phyloP scores from a whole-genome alignment of 2,888 invertebrate genomes.

The Eupithecia centaureata region DNA sequence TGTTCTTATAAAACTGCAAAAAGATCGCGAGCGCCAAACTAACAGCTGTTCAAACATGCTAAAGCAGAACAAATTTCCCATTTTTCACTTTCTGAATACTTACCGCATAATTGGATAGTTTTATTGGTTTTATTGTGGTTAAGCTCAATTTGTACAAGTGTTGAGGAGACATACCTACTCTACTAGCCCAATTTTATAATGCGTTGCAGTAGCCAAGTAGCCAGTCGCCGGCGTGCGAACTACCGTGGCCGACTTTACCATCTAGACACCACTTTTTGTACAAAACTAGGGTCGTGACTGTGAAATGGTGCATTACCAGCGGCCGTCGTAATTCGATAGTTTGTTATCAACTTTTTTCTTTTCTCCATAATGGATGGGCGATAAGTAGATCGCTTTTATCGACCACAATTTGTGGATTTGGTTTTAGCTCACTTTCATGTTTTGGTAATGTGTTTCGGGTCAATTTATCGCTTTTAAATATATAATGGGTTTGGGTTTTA shows the following conservation, averaged over 20 bases:
- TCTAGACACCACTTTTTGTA: slow-evolving; percentile 63
- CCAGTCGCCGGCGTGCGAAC: slow-evolving; percentile 68
- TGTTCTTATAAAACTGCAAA: background rate
- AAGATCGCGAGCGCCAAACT: background rate
- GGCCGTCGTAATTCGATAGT: slow-evolving; percentile 59
- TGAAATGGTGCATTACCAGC: slow-evolving; percentile 76
- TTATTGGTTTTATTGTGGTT: slow-evolving; percentile 52
- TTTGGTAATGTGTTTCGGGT: slow-evolving; percentile 46
- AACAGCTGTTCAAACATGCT: slow-evolving; percentile 7
- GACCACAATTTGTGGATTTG: slow-evolving; percentile 25
- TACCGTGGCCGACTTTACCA: slow-evolving; percentile 71
- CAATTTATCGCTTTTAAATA: slow-evolving; percentile 14
- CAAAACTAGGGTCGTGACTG: slow-evolving; percentile 78
- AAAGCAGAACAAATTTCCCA: slow-evolving; percentile 18
- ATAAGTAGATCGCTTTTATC: slow-evolving; percentile 50
- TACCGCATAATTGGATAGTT: slow-evolving; percentile 38
- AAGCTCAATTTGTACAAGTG: slow-evolving; percentile 65
- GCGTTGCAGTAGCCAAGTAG: slow-evolving; percentile 41
- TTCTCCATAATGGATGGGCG: slow-evolving; percentile 60
- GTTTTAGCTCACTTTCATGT: slow-evolving; percentile 50
- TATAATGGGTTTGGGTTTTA: background rate
- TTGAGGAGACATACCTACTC: slow-evolving; percentile 57
- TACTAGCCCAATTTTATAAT: slow-evolving; percentile 72
- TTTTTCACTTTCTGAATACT: slow-evolving; percentile 33
- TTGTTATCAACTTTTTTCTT: slow-evolving; percentile 63